Percentiles rank a stretch among this genome's conserved stretches.
These are phyloP conservation scores for Manis pentadactyla DNA, from an alignment of 2,797 vertebrate genomes.

Conservation along the genomic window DNA sequence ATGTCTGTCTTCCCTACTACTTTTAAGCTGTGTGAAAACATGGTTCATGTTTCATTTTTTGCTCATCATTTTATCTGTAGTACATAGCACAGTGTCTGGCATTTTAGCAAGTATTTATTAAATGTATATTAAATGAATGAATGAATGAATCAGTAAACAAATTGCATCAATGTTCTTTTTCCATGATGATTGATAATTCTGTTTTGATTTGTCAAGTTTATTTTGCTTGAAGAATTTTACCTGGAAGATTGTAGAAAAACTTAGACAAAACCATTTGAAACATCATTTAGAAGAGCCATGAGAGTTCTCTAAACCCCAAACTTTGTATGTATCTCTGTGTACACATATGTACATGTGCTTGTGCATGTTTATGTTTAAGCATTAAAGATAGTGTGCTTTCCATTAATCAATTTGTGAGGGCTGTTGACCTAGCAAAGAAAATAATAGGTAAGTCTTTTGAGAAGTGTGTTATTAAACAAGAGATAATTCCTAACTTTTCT, in stretches of 20 bases:
- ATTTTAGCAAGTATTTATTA: constrained; percentile 52
- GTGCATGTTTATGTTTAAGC: neutral
- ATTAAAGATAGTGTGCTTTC: constrained; percentile 10
- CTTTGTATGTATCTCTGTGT: neutral
- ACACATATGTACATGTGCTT: neutral
- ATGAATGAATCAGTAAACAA: neutral
- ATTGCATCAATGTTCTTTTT: neutral
- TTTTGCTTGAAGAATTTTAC: constrained; percentile 48
- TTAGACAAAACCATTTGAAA: constrained; percentile 34
- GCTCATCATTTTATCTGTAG: neutral
- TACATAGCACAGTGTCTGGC: neutral
- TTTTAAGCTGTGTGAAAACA: constrained; percentile 4
- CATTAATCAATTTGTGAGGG: constrained; percentile 19
- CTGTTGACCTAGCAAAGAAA: constrained; percentile 22
- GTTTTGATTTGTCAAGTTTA: constrained; percentile 30
- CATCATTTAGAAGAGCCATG: neutral
- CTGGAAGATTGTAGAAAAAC: neutral
- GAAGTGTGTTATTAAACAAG: neutral
- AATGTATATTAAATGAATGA: neutral
- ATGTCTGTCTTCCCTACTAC: neutral
- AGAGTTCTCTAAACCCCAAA: neutral
- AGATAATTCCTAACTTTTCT: constrained; percentile 38
- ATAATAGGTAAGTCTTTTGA: neutral
- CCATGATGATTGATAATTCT: constrained; percentile 2
- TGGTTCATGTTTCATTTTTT: neutral